Evolutionary conservation across 2,888 invertebrate species (phyloP), one percentile per base, ranked within the genome.

Genomic region (Drosophila anomalata): DNA sequence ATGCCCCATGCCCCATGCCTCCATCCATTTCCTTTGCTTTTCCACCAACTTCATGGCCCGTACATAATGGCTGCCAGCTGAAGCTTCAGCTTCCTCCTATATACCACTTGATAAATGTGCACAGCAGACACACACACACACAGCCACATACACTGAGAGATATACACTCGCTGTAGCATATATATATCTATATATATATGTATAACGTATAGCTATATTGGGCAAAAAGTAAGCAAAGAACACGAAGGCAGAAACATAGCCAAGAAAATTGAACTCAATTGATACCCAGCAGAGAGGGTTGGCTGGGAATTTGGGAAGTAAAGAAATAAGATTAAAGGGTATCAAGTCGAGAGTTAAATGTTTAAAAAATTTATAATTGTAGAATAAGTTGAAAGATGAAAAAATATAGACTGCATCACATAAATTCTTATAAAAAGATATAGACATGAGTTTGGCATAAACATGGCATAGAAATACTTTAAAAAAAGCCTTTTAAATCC

Each of bases 61-160:
- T 46, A 73, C 67, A 74, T 61, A 74, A 56, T 44, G 75, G 70
- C 73, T 73, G 63, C 78, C 68, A 76, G 65, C 75, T 73, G 56
- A 68, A 76, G 75, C 69, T 74, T 66, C 63, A 80, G 86, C 79
- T 69, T 79, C 65, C 56, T 66, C 9, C 61, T 60, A 75, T 52
- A 67, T 69, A 70, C 69, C 69, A 73, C 71, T 87, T 82, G 82
- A 82, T 87, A 87, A 82, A 87, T 82, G 82, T 82, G 88, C 82
- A 75, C 69, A 83, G 47, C 70, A 48, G 42, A 58, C 72, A 68
- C 55, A 75, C 61, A 75, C 61, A 67, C 60, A 61, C 17, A 67
- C 44, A 57, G 53, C 26, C 59, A 61, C 75, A 63, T 53, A 53
- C 57, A 62, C 36, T 56, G 36, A 58, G 52, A 55, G 24, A 42